phyloP scores from a whole-genome alignment of 2,113 vertebrate genomes.

The Sterna hirundo region DNA sequence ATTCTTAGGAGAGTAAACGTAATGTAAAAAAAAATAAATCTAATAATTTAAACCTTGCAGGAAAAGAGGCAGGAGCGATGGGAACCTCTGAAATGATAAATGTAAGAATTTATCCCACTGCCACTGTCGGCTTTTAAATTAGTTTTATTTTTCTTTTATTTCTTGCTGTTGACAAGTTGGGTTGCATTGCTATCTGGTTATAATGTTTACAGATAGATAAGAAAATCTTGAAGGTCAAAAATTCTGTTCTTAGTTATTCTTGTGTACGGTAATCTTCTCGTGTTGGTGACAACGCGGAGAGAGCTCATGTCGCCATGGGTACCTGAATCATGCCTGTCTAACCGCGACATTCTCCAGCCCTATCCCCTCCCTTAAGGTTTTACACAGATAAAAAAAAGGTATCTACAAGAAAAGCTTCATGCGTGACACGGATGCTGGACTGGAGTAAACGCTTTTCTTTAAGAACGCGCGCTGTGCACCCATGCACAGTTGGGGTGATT shows the following conservation, averaged over 20 bases:
- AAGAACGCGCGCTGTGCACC: background rate
- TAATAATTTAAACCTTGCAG: conserved; percentile 41
- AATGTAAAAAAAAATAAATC: background rate
- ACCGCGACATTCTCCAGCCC: background rate
- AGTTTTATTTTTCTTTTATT: conserved; percentile 48
- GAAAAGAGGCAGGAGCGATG: background rate
- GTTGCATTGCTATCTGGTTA: background rate
- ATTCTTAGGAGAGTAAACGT: conserved; percentile 54
- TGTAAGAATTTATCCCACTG: conserved; percentile 37
- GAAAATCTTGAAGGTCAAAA: conserved; percentile 40
- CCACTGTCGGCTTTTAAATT: conserved; percentile 36
- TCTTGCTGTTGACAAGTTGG: conserved; percentile 38
- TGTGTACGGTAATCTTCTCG: background rate
- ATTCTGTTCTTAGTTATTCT: conserved; percentile 14
- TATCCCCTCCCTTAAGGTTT: background rate
- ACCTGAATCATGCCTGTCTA: conserved; percentile 16
- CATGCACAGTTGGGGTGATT: fast-evolving
- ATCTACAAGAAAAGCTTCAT: background rate
- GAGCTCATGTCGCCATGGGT: conserved; percentile 4
- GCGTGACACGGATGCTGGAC: background rate
- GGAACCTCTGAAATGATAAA: conserved; percentile 55
- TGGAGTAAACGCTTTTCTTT: background rate
- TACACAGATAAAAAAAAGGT: background rate
- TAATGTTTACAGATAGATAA: conserved; percentile 42
- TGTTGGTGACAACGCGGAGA: background rate